A percentile compares a stretch with the other conserved stretches of the same genome.
Conservation (phyloP, 1,140 invertebrate genomes). For the Luehdorfia chinensis region DNA sequence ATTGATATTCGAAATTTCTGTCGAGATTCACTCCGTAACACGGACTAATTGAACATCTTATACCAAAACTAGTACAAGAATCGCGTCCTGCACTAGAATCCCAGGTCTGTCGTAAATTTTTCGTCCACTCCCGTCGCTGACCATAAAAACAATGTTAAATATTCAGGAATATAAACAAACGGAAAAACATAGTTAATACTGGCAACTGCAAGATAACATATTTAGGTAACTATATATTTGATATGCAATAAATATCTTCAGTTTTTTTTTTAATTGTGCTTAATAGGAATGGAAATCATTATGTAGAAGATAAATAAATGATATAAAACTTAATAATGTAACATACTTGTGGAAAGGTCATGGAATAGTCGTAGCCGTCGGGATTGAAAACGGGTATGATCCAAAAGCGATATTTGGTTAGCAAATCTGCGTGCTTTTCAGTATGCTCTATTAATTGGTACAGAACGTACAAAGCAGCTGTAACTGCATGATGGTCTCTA, state of each 20-base stretch:
- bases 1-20: slow-evolving; percentile 70
- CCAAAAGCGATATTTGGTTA: slow-evolving; percentile 60
- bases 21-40: slow-evolving; percentile 68
- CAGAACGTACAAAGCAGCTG: slow-evolving; percentile 59
- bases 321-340: too few species aligned
- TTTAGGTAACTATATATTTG: too few species aligned
- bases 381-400: slow-evolving; percentile 85
- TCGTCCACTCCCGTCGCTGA: slow-evolving; percentile 58
- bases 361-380: slow-evolving; percentile 85
- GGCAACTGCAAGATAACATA: too few species aligned
- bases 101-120: slow-evolving; percentile 63
- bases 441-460: slow-evolving; percentile 60
- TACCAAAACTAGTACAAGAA: slow-evolving; percentile 45
- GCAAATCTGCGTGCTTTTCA: slow-evolving; percentile 46
- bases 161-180: not conserved
- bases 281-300: too few species aligned
- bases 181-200: not conserved
- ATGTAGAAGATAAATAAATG: too few species aligned
- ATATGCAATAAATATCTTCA: too few species aligned
- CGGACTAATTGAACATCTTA: slow-evolving; percentile 47
- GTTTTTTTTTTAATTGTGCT: too few species aligned
- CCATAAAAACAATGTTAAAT: slow-evolving; percentile 3
- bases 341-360: slow-evolving; percentile 61
- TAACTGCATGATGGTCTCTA: slow-evolving; percentile 60
- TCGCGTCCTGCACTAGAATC: slow-evolving; percentile 42